Evolutionary conservation across 1,140 invertebrate species (phyloP).

Genomic region (Magallana angulata): DNA sequence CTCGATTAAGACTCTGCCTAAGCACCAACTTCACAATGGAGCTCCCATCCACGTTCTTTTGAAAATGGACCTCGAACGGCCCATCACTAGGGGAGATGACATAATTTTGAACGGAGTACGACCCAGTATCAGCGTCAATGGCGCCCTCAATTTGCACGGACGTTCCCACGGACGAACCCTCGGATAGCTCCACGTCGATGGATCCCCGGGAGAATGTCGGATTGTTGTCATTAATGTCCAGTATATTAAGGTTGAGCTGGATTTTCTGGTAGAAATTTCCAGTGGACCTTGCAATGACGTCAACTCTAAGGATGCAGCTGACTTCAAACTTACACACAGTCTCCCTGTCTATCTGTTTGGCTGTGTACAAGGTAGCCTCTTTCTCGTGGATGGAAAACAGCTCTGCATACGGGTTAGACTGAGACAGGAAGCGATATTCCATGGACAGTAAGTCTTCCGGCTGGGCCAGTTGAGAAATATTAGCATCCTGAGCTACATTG

Average conservation of each 20-base stretch:
- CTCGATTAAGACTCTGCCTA: conserved; percentile 85
- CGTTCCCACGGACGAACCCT: conserved; percentile 60
- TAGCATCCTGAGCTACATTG: conserved; percentile 31
- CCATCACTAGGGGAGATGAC: conserved; percentile 49
- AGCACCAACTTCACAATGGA: conserved; percentile 65
- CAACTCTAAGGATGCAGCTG: conserved; percentile 62
- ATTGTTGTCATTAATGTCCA: conserved; percentile 94
- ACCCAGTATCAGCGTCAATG: conserved; percentile 65
- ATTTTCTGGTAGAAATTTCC: conserved; percentile 68
- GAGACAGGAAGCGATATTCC: conserved; percentile 55
- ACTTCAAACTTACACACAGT: conserved; percentile 54
- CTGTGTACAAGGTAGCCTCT: conserved; percentile 59
- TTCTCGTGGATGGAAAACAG: conserved; percentile 57
- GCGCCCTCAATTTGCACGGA: conserved; percentile 64
- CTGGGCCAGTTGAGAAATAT: background rate
- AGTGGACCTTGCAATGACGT: conserved; percentile 64
- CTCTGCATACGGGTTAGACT: conserved; percentile 48
- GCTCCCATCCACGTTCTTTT: conserved; percentile 63
- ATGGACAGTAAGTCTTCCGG: conserved; percentile 29
- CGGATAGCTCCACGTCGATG: conserved; percentile 59
- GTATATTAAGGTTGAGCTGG: conserved; percentile 86
- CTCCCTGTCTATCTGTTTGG: conserved; percentile 59
- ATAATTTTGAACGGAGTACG: conserved; percentile 67
- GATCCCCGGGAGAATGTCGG: conserved; percentile 85
- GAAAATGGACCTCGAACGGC: conserved; percentile 64